Evolutionary conservation across 2,888 invertebrate genomes (phyloP).

Genomic region (Nycteola revayana): DNA sequence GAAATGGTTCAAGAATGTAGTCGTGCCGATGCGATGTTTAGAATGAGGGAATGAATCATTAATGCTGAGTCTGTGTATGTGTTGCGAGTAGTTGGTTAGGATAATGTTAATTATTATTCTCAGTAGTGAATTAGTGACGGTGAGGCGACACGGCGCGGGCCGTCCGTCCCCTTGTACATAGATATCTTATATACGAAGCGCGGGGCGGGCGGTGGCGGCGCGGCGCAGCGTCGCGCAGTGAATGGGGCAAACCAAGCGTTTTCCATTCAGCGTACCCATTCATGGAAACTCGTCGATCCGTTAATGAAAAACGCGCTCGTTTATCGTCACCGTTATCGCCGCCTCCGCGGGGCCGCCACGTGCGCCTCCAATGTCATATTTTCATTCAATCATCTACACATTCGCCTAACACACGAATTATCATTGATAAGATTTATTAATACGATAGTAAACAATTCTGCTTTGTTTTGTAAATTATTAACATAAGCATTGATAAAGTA

Average conservation of each 20-base stretch:
- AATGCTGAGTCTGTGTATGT: too few species aligned
- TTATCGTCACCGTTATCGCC: conserved; percentile 60
- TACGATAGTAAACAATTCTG: conserved; percentile 26
- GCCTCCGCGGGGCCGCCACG: conserved; percentile 46
- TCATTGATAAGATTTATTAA: conserved; percentile 39
- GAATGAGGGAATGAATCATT: too few species aligned
- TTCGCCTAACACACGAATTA: conserved; percentile 30
- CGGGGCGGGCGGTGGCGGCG: conserved; percentile 34
- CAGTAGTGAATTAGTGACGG: conserved; percentile 13
- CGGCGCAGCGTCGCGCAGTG: conserved; percentile 45
- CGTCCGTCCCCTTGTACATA: conserved; percentile 21
- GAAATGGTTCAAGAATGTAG: conserved; percentile 10
- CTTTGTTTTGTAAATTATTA: too few species aligned
- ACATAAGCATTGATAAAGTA: too few species aligned
- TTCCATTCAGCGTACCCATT: conserved; percentile 76
- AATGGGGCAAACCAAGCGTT: conserved; percentile 69
- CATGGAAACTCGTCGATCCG: conserved; percentile 74
- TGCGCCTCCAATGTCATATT: conserved; percentile 48
- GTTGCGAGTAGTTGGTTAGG: conserved; percentile 3
- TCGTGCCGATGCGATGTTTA: conserved; percentile 7
- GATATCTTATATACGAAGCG: conserved; percentile 24
- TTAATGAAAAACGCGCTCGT: conserved; percentile 74
- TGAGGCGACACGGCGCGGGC: conserved; percentile 26
- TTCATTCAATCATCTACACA: conserved; percentile 53
- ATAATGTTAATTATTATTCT: conserved; percentile 10